Evolutionary conservation across 2,113 vertebrate species (phyloP), one percentile per base, ranked within the genome.

Genomic region (Heloderma charlesbogerti): DNA sequence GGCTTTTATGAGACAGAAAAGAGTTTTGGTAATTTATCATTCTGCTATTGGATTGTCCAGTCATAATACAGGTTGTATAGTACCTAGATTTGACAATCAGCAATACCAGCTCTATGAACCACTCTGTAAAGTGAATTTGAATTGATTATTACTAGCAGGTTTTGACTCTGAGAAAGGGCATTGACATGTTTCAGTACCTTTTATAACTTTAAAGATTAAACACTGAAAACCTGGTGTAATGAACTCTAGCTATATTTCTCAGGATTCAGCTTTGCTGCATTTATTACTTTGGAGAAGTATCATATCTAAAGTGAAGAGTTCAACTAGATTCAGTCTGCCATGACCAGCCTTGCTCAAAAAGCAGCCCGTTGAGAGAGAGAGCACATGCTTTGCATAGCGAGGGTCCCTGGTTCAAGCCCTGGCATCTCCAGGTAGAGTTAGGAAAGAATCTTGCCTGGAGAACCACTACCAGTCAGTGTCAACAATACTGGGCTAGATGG

Each of bases 31-130:
- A 88, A 91, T 67, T 78, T 40, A 67, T 78, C 20, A 66, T 67
- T 67, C 60, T 51, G 48, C 75, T 88, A 88, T 25, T 40, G 87
- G 81, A 91, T 89, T 88, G 85, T 57, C 37, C 77, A 84, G 54
- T 78, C 40, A 69, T 69, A 27, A 51, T n/a, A 0, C 7, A 75
- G 40, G 18, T 66, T 86, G 82, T 15, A 60, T 54, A 81, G 31
- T 31, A 82, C 15, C 9, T 37, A 6, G 34, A 74, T 6, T 71
- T 22, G n/a, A 80, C 37, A 89, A 88, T 1, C n/a, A 88, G 75
- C 66, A 86, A 77, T 37, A 12, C 40, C 67, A 81, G 13, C 57
- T 37, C 75, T 37, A 82, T 63, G 40, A 88, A 48, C 29, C 12
- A n/a, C 48, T 34, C 60, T 34, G 72, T 6, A 72, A 0, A 8